These are phyloP conservation scores for human (Homo sapiens) DNA, from an alignment of 2,113 vertebrate species.

Conservation along the genomic window DNA sequence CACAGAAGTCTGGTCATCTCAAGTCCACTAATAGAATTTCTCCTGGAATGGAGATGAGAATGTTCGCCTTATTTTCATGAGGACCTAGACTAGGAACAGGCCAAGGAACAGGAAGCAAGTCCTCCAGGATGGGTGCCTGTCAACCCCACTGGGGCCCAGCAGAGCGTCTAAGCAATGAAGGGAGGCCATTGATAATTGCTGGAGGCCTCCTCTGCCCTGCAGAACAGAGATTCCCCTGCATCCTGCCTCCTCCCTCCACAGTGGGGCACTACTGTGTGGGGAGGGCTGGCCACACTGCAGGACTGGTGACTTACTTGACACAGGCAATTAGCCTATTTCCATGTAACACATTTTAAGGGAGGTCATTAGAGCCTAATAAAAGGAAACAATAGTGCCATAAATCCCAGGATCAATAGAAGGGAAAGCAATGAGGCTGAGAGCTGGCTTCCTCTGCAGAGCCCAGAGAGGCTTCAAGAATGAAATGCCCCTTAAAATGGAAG, in stretches of 20 bases:
- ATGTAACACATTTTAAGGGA: constrained; percentile 69
- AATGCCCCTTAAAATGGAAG: constrained; percentile 6
- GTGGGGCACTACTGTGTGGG: background rate
- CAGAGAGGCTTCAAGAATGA: background rate
- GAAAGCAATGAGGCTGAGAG: constrained; percentile 1
- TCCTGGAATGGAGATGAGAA: background rate
- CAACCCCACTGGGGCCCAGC: rapidly evolving
- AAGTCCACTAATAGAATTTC: background rate
- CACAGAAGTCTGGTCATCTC: background rate
- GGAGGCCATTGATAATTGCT: no score
- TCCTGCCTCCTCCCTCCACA: background rate
- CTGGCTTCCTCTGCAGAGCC: background rate
- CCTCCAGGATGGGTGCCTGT: background rate
- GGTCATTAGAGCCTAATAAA: constrained; percentile 76
- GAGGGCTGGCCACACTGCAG: background rate
- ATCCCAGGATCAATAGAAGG: constrained; percentile 69
- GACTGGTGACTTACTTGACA: constrained; percentile 72
- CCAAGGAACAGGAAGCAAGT: background rate
- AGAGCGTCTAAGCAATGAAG: no score
- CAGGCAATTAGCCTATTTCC: constrained; percentile 76
- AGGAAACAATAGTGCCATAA: constrained; percentile 67
- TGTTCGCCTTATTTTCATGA: background rate
- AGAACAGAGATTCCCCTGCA: rapidly evolving
- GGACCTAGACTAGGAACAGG: background rate
- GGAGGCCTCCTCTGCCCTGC: background rate